Percentiles rank a stretch among this genome's conserved stretches.
Conservation (phyloP, 53 echinoderm and acorn worm species). For the Henricia sp. region DNA sequence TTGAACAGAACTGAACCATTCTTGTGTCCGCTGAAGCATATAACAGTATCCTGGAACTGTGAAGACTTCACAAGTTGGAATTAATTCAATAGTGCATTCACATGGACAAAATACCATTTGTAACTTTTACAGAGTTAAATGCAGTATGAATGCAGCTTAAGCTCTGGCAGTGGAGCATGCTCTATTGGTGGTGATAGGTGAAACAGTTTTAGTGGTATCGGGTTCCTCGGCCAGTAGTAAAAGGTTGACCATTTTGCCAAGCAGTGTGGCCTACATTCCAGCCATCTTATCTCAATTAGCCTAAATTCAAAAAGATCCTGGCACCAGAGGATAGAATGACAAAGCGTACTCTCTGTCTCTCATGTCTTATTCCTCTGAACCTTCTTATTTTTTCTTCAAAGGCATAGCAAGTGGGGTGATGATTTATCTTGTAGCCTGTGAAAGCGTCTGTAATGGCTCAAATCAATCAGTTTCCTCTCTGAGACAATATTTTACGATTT, state of each 20-base stretch:
- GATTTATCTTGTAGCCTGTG: slow-evolving; percentile 21
- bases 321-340: slow-evolving; percentile 41
- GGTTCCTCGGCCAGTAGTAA: not conserved
- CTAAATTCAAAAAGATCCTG: slow-evolving; percentile 49
- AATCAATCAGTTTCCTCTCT: slow-evolving; percentile 46
- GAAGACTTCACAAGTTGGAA: no score
- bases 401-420: slow-evolving; percentile 55
- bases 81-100: no score
- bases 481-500: slow-evolving; percentile 53
- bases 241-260: slow-evolving; percentile 38
- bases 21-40: no score
- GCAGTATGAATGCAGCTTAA: no score
- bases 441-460: slow-evolving; percentile 44
- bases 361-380: not conserved
- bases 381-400: slow-evolving; percentile 1
- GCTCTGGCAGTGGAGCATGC: no score
- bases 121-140: no score
- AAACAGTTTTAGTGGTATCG: not conserved
- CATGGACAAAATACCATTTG: no score
- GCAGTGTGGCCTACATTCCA: slow-evolving; percentile 54
- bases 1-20: no score
- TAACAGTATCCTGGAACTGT: no score
- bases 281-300: slow-evolving; percentile 56
- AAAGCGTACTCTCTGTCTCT: slow-evolving; percentile 5
- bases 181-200: no score